Evolutionary conservation across 2,888 invertebrate species (phyloP).

Genomic region (Epistrophella euchroma): DNA sequence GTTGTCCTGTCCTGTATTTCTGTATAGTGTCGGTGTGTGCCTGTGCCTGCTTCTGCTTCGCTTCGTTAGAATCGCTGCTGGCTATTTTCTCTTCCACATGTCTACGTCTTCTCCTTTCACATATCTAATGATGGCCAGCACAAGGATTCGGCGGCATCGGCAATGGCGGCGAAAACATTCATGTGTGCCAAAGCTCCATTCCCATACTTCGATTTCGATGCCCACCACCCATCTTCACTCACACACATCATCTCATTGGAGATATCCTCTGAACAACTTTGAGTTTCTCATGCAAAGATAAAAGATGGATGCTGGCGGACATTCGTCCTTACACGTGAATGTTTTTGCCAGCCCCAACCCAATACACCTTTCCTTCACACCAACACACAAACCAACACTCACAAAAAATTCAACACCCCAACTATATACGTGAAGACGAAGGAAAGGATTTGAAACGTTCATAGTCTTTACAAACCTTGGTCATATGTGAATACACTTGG

Average conservation of each 20-base stretch:
- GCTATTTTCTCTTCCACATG: constrained; percentile 69
- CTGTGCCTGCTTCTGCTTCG: constrained; percentile 8
- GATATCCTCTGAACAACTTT: constrained; percentile 69
- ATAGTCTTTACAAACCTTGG: constrained; percentile 43
- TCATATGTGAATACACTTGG: constrained; percentile 63
- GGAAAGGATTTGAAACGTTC: constrained; percentile 33
- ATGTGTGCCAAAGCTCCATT: constrained; percentile 42
- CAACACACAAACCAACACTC: constrained; percentile 17
- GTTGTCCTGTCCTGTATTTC: constrained; percentile 9
- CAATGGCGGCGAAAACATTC: constrained; percentile 46
- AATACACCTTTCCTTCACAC: constrained; percentile 54
- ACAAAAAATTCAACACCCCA: neutral
- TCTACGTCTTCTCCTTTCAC: constrained; percentile 73
- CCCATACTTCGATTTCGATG: constrained; percentile 16
- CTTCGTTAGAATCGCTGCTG: constrained; percentile 51
- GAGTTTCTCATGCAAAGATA: constrained; percentile 76
- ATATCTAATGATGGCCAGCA: constrained; percentile 72
- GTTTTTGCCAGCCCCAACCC: constrained; percentile 51
- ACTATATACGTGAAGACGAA: constrained; percentile 56
- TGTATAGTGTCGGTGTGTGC: constrained; percentile 9
- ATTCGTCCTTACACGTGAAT: constrained; percentile 75
- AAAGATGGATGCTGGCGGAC: constrained; percentile 76
- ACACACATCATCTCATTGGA: constrained; percentile 52
- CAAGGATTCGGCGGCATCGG: constrained; percentile 58
- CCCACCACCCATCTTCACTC: constrained; percentile 40